These are phyloP conservation scores for Pungitius pungitius DNA, from an alignment of 2,113 vertebrate species.

Conservation along the genomic window DNA sequence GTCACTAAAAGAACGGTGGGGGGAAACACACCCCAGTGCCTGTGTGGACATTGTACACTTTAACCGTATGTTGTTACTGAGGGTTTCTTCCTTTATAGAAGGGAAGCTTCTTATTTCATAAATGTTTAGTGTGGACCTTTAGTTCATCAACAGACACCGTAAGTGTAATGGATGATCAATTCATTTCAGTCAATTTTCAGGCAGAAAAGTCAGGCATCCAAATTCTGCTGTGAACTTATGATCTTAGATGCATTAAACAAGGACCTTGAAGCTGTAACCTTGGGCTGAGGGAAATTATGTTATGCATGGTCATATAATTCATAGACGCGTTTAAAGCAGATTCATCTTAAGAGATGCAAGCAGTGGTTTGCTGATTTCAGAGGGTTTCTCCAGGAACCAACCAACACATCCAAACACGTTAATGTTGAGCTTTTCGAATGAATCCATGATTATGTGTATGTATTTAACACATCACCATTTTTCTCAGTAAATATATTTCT, in stretches of 20 bases:
- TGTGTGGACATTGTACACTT: background rate
- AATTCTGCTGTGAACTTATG: background rate
- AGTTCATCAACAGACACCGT: background rate
- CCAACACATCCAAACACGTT: too few relatives aligned
- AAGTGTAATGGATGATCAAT: background rate
- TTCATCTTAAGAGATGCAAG: background rate
- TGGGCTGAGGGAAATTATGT: background rate
- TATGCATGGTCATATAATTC: background rate
- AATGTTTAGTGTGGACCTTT: background rate
- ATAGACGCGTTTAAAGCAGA: background rate
- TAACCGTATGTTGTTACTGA: background rate
- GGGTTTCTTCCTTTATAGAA: background rate
- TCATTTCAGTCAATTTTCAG: background rate
- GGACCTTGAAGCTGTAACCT: background rate
- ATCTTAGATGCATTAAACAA: background rate
- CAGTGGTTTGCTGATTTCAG: background rate
- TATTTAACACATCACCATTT: too few relatives aligned
- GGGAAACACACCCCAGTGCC: conserved; percentile 8
- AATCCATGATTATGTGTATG: too few relatives aligned
- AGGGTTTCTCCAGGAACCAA: too few relatives aligned
- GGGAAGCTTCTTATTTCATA: background rate
- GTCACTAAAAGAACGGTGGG: background rate
- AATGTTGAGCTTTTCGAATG: too few relatives aligned
- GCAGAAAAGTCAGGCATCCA: background rate
- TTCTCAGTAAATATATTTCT: too few relatives aligned